Percentiles rank a stretch among this genome's conserved stretches.
Evolutionary conservation across 1,140 invertebrate genomes (phyloP).

Genomic region (Drosophila gunungcola): DNA sequence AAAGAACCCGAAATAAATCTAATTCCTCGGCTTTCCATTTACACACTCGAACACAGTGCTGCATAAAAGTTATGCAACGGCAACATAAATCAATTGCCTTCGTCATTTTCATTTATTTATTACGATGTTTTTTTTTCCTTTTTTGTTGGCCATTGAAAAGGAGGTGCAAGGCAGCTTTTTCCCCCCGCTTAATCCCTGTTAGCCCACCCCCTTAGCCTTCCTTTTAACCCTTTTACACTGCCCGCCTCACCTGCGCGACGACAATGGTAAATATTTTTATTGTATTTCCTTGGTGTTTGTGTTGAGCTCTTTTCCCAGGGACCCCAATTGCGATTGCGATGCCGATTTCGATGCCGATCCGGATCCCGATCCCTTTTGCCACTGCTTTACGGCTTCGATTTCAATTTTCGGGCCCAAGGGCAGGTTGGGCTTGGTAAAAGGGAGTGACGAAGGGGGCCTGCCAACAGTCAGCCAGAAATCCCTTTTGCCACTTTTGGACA

Average conservation of each 20-base stretch:
- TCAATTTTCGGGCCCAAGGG: conserved; percentile 65
- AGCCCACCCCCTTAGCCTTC: background rate
- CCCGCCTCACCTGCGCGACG: conserved; percentile 52
- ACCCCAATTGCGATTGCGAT: background rate
- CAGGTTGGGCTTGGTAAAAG: conserved; percentile 15
- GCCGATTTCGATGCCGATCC: conserved; percentile 6
- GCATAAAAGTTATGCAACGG: conserved; percentile 51
- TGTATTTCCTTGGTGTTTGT: conserved; percentile 59
- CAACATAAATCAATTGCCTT: conserved; percentile 55
- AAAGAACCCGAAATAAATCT: conserved; percentile 31
- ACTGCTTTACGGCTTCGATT: conserved; percentile 73
- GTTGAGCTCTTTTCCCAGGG: conserved; percentile 20
- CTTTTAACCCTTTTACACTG: conserved; percentile 9
- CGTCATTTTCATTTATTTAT: conserved; percentile 57
- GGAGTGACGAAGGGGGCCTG: background rate
- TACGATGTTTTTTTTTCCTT: conserved; percentile 43
- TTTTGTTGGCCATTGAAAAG: conserved; percentile 24
- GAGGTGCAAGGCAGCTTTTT: background rate
- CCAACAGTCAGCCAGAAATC: conserved; percentile 14
- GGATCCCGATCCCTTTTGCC: conserved; percentile 12
- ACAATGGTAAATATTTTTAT: conserved; percentile 69
- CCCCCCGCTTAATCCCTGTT: background rate
- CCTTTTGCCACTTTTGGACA: conserved; percentile 55
- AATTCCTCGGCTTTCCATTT: conserved; percentile 10
- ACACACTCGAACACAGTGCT: conserved; percentile 32